phyloP scores from a whole-genome alignment of 2,113 vertebrate genomes.

The Daubentonia madagascariensis region DNA sequence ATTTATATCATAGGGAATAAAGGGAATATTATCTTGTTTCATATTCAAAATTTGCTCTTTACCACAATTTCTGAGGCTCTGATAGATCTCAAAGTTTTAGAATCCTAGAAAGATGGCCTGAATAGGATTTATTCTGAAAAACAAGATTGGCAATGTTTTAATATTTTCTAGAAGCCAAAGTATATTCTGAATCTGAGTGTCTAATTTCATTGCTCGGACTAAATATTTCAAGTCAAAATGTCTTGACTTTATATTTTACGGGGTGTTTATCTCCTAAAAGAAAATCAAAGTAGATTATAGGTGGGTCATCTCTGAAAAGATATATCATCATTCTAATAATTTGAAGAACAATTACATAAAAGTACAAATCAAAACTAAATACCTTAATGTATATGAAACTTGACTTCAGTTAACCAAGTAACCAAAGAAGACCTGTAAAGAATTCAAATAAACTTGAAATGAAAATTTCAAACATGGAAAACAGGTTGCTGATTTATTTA shows the following conservation, averaged over 20 bases:
- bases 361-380: neutral
- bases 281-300: neutral
- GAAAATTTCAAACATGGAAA: neutral
- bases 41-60: neutral
- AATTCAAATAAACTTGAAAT: neutral
- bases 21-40: neutral
- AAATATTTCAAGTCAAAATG: neutral
- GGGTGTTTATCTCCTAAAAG: neutral
- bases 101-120: neutral
- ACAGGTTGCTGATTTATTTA: neutral
- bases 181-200: neutral
- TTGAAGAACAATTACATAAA: neutral
- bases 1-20: neutral
- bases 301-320: neutral
- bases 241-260: neutral
- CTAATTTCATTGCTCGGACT: neutral
- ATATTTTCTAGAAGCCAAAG: neutral
- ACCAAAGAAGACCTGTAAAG: neutral
- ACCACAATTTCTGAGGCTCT: neutral
- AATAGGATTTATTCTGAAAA: neutral
- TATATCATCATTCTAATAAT: neutral
- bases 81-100: neutral
- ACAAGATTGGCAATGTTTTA: neutral
- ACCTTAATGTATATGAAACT: neutral
- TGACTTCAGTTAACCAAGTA: neutral